phyloP scores from a whole-genome alignment of 2,888 invertebrate species.

The Drosophila acutilabella region DNA sequence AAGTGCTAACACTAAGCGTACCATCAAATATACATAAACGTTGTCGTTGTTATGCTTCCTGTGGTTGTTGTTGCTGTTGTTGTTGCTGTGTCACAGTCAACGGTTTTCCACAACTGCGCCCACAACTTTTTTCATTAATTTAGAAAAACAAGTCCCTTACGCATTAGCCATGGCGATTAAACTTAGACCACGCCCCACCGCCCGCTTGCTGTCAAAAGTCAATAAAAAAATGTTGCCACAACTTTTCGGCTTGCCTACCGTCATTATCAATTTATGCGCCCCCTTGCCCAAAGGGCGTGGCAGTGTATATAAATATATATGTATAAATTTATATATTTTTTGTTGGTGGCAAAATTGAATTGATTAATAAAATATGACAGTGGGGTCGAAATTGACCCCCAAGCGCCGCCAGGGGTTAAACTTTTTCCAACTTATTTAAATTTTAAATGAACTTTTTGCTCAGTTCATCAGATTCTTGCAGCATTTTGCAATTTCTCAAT shows the following conservation, averaged over 20 bases:
- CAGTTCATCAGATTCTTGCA: background rate
- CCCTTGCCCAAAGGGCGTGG: slow-evolving; percentile 18
- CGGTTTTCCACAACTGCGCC: slow-evolving; percentile 50
- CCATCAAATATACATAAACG: slow-evolving; percentile 70
- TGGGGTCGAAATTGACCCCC: slow-evolving; percentile 3
- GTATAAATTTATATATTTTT: slow-evolving; percentile 38
- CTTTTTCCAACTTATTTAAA: slow-evolving; percentile 3
- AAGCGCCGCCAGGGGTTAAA: background rate
- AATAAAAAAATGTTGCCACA: slow-evolving; percentile 66
- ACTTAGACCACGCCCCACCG: slow-evolving; percentile 5
- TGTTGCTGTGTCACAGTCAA: slow-evolving; percentile 38
- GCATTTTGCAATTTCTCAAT: background rate
- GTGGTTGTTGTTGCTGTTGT: slow-evolving; percentile 3
- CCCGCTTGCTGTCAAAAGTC: slow-evolving; percentile 25
- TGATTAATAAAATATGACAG: slow-evolving; percentile 67
- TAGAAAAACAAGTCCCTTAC: slow-evolving; percentile 37
- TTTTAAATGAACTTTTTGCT: slow-evolving; percentile 10
- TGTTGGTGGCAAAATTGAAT: slow-evolving; percentile 65
- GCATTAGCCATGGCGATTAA: slow-evolving; percentile 67
- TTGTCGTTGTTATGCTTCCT: slow-evolving; percentile 15
- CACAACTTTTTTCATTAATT: slow-evolving; percentile 78
- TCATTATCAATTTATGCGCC: slow-evolving; percentile 72
- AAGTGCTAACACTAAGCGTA: slow-evolving; percentile 34
- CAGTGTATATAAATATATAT: slow-evolving; percentile 29
- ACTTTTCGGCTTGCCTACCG: slow-evolving; percentile 42